Evolutionary conservation across 2,113 vertebrate species (phyloP).

Genomic region (Recurvirostra avosetta): DNA sequence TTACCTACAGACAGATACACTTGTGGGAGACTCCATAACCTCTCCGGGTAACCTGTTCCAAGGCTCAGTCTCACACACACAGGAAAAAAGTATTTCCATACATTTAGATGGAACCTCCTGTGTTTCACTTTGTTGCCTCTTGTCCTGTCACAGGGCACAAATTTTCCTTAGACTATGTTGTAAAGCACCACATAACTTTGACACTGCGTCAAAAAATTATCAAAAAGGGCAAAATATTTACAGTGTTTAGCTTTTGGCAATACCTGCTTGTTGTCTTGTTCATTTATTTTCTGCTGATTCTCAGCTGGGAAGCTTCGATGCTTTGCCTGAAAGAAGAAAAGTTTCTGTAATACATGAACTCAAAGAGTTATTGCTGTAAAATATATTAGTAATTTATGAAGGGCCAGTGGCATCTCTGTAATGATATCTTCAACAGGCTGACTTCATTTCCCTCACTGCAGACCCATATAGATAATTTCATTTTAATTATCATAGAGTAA

Average conservation of each 20-base stretch:
- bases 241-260: background rate
- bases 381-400: background rate
- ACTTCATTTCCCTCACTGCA: background rate
- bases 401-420: background rate
- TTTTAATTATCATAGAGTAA: background rate
- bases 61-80: background rate
- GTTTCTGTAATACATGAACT: background rate
- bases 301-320: constrained; percentile 73
- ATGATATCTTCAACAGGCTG: background rate
- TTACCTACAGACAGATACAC: too few relatives aligned
- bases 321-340: constrained; percentile 78
- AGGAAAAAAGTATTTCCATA: background rate
- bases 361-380: background rate
- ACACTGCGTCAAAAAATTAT: background rate
- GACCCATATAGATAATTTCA: background rate
- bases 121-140: background rate
- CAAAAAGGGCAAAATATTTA: background rate
- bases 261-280: constrained; percentile 81
- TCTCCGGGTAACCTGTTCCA: background rate
- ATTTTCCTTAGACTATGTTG: background rate
- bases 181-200: background rate
- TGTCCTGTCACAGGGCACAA: background rate
- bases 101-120: background rate
- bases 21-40: background rate
- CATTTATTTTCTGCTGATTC: constrained; percentile 76